Evolutionary conservation across 1,140 invertebrate genomes (phyloP).

Genomic region (Bombus superbus): DNA sequence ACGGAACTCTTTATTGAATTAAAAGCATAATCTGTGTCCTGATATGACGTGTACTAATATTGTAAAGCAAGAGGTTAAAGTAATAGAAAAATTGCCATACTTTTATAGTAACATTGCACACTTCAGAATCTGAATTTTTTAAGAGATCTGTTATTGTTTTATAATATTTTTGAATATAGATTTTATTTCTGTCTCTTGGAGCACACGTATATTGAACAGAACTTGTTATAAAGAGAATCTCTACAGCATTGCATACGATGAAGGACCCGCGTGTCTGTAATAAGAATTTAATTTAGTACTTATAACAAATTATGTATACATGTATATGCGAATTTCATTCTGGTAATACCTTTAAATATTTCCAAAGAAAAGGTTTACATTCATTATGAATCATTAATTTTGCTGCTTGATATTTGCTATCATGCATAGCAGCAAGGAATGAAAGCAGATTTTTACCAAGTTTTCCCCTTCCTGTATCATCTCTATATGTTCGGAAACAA

Average conservation of each 20-base stretch:
- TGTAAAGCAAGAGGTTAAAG: not conserved
- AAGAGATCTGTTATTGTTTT: conserved; percentile 57
- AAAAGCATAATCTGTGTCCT: too few relatives aligned
- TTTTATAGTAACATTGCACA: conserved; percentile 59
- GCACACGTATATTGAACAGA: conserved; percentile 15
- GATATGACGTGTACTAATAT: too few relatives aligned
- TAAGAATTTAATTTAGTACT: not conserved
- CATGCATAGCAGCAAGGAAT: conserved; percentile 59
- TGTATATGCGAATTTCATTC: not conserved
- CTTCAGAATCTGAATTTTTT: conserved; percentile 52
- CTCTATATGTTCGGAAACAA: conserved; percentile 61
- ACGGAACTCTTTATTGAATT: too few relatives aligned
- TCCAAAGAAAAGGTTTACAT: conserved; percentile 58
- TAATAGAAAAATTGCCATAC: conserved; percentile 46
- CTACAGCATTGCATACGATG: conserved; percentile 66
- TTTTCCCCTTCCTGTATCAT: conserved; percentile 41
- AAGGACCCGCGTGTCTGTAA: conserved; percentile 57
- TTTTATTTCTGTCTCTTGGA: conserved; percentile 22
- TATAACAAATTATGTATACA: not conserved
- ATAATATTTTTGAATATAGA: conserved; percentile 52
- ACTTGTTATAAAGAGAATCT: conserved; percentile 63
- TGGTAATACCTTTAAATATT: conserved; percentile 62
- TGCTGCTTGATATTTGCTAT: conserved; percentile 25
- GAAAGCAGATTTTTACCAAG: conserved; percentile 63
- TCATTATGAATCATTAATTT: conserved; percentile 49